These are phyloP conservation scores for Gymnoscopelus braueri DNA, from an alignment of 2,797 vertebrate species.

Conservation along the genomic window DNA sequence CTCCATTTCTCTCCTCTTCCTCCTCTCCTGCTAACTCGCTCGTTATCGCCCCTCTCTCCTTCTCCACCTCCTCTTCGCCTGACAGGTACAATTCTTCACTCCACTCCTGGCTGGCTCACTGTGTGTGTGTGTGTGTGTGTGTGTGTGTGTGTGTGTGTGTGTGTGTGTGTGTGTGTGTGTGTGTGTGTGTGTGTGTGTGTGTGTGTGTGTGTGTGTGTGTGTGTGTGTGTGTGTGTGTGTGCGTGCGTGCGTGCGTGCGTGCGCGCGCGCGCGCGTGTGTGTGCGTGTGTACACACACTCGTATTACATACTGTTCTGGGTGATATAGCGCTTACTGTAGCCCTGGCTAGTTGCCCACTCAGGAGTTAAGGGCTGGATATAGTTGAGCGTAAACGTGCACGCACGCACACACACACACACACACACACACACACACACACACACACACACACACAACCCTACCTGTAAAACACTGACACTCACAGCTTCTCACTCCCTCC, in stretches of 20 bases:
- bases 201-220: background rate
- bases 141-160: conserved; percentile 8
- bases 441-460: conserved; percentile 17
- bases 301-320: conserved; percentile 20
- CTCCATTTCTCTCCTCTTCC: conserved; percentile 30
- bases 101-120: conserved; percentile 37
- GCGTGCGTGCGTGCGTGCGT: too few relatives aligned
- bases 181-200: too few relatives aligned
- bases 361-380: conserved; percentile 51
- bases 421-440: conserved; percentile 28
- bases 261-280: too few relatives aligned
- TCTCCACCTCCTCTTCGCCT: conserved; percentile 53
- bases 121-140: conserved; percentile 8
- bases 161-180: too few relatives aligned
- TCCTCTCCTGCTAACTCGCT: conserved; percentile 34
- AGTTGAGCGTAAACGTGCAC: conserved; percentile 49
- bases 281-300: background rate
- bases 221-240: conserved; percentile 4
- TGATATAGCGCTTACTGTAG: conserved; percentile 46
- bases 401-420: conserved; percentile 22
- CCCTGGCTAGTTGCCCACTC: conserved; percentile 30
- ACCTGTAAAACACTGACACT: conserved; percentile 11
- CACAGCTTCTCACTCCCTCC: background rate
- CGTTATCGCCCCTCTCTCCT: conserved; percentile 54
- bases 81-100: conserved; percentile 73